phyloP scores from a whole-genome alignment of 1,140 invertebrate species.

The Coenobita brevimanus region DNA sequence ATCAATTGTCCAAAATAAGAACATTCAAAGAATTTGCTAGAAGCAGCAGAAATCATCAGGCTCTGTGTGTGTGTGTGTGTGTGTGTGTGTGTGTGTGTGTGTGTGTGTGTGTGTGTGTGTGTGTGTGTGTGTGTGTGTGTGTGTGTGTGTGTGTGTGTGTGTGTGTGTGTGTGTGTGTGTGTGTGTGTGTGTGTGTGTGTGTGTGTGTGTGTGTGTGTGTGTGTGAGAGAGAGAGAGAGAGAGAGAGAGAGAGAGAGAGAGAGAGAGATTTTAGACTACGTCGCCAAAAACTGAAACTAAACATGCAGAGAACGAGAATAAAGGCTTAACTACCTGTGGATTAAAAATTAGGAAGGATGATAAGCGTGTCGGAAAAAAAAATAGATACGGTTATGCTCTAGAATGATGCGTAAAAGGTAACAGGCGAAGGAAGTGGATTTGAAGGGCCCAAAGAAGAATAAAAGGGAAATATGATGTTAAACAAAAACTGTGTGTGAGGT shows the following conservation, averaged over 20 bases:
- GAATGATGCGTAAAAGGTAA: no score
- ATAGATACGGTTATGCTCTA: no score
- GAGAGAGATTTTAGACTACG: background rate
- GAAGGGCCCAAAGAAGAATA: background rate
- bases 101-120: constrained; percentile 24
- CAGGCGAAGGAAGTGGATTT: background rate
- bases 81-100: background rate
- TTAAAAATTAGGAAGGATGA: no score
- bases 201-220: background rate
- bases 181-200: background rate
- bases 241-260: background rate
- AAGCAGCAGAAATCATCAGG: no score
- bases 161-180: background rate
- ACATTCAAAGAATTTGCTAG: no score
- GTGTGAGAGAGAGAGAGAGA: background rate
- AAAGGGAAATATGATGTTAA: background rate
- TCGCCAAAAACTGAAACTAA: no score
- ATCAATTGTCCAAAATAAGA: no score
- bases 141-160: background rate
- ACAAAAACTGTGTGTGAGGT: no score
- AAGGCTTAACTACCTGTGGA: no score
- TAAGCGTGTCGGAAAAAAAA: no score
- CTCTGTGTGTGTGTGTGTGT: background rate
- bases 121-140: background rate
- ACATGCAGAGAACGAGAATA: no score